Percentiles rank a stretch among this genome's conserved stretches.
phyloP scores from a whole-genome alignment of 2,888 invertebrate species.

The Diarsia rubi region DNA sequence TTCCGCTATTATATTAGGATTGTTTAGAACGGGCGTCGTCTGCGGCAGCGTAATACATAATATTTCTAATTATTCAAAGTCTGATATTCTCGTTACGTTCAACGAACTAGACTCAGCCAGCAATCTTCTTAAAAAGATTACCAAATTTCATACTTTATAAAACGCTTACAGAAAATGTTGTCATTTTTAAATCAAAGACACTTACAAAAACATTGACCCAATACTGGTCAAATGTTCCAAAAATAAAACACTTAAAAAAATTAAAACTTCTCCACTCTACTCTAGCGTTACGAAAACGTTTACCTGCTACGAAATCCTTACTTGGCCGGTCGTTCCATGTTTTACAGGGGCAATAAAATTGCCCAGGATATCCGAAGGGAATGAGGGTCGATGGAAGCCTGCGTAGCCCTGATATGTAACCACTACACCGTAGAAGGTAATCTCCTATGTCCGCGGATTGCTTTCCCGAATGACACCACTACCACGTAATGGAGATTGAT shows the following conservation, averaged over 20 bases:
- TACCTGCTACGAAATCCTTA: conserved; percentile 67
- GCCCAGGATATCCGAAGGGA: conserved; percentile 71
- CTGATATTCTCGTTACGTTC: not conserved
- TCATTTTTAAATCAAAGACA: not conserved
- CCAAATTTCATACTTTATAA: not conserved
- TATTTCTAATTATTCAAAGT: not conserved
- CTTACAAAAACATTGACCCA: not conserved
- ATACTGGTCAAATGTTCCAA: not conserved
- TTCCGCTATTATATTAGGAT: not conserved
- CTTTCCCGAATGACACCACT: conserved; percentile 69
- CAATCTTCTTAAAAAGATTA: not conserved
- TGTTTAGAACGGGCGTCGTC: not conserved
- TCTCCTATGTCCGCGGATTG: conserved; percentile 72
- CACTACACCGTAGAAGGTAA: conserved; percentile 74
- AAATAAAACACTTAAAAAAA: conserved; percentile 51
- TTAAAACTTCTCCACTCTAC: conserved; percentile 50
- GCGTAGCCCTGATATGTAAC: conserved; percentile 73
- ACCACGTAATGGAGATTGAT: conserved; percentile 69
- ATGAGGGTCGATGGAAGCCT: conserved; percentile 72
- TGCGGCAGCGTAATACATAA: too few species aligned
- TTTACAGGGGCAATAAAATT: conserved; percentile 80
- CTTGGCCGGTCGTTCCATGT: conserved; percentile 67
- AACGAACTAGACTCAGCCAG: not conserved
- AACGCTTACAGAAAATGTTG: not conserved
- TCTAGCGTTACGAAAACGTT: conserved; percentile 40